These are phyloP conservation scores for Caenorhabditis angaria DNA, from an alignment of 2,888 invertebrate species.

Conservation along the genomic window DNA sequence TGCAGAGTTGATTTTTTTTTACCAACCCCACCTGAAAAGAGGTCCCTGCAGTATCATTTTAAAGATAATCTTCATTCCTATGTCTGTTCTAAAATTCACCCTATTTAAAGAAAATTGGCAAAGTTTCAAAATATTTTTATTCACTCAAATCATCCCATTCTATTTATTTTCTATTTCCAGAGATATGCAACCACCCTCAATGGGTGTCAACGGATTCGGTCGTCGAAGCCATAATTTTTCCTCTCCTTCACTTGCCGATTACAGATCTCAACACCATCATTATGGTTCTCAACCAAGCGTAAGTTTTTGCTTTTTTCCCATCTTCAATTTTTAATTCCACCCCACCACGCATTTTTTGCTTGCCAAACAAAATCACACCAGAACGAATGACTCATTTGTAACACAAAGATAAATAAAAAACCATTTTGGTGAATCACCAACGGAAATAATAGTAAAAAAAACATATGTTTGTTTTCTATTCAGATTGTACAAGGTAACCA, in stretches of 20 bases:
- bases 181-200: conserved; percentile 52
- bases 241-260: conserved; percentile 48
- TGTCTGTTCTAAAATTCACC: no score
- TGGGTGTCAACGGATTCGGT: conserved; percentile 61
- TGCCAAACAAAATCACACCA: neutral
- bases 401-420: conserved; percentile 5
- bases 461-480: conserved; percentile 10
- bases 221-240: conserved; percentile 50
- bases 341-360: neutral
- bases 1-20: neutral
- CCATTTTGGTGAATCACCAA: conserved; percentile 1
- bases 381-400: neutral
- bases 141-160: neutral
- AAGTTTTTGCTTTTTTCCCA: conserved; percentile 7
- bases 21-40: no score
- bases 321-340: neutral
- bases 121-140: no score
- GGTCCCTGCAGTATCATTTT: no score
- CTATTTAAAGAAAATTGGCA: no score
- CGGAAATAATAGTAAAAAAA: neutral
- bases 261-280: conserved; percentile 32
- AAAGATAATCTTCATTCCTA: no score
- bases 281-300: conserved; percentile 47
- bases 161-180: conserved; percentile 8
- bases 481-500: conserved; percentile 41